phyloP scores from a whole-genome alignment of 2,888 invertebrate genomes.

The Gastracanthus pulcherrimus region DNA sequence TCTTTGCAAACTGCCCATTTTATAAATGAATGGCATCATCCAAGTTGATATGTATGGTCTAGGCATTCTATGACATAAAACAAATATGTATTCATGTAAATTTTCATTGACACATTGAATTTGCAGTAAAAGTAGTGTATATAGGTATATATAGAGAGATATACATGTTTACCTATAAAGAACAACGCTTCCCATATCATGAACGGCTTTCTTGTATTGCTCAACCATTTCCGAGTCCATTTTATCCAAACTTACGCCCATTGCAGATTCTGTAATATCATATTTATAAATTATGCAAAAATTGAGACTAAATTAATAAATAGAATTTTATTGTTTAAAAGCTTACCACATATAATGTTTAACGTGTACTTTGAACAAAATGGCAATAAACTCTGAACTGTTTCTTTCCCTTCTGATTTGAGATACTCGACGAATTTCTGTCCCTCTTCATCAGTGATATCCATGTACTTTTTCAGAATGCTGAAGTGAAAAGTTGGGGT shows the following conservation, averaged over 20 bases:
- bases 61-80: conserved; percentile 38
- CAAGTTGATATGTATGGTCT: conserved; percentile 52
- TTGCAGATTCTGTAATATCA: conserved; percentile 47
- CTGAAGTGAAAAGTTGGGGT: conserved; percentile 58
- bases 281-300: not conserved
- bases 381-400: conserved; percentile 47
- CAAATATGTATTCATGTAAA: not conserved
- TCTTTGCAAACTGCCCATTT: conserved; percentile 50
- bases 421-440: conserved; percentile 48
- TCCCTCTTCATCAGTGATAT: conserved; percentile 51
- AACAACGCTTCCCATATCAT: conserved; percentile 38
- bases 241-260: conserved; percentile 51
- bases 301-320: no score
- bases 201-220: conserved; percentile 43
- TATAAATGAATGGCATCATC: conserved; percentile 55
- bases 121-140: no score
- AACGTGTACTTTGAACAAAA: conserved; percentile 58
- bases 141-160: no score
- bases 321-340: no score
- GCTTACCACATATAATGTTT: conserved; percentile 60
- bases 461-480: conserved; percentile 57
- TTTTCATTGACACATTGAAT: not conserved
- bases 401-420: conserved; percentile 44
- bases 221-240: conserved; percentile 14
- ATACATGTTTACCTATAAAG: conserved; percentile 50